Percentiles rank a stretch among this genome's conserved stretches.
Conservation (phyloP, 2,797 vertebrate species). For the Urosaurus nigricauda region DNA sequence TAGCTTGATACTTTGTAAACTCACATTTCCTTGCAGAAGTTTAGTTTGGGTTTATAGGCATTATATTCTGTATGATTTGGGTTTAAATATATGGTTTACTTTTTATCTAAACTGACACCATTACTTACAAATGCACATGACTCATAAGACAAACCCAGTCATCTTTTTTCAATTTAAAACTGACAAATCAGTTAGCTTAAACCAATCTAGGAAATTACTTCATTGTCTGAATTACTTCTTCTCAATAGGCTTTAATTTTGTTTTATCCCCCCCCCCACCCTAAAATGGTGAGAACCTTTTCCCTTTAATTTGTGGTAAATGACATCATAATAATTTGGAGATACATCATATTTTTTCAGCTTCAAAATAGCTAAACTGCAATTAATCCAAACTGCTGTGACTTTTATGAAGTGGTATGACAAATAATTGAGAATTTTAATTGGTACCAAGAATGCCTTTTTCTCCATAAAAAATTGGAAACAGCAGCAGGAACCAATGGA, state of each 20-base stretch:
- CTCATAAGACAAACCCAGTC: conserved; percentile 68
- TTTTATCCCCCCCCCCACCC: conserved; percentile 66
- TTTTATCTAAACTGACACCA: conserved; percentile 68
- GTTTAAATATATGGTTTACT: conserved; percentile 67
- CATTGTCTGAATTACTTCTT: conserved; percentile 76
- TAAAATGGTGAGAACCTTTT: conserved; percentile 57
- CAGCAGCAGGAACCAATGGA: not conserved
- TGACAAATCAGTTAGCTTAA: conserved; percentile 75
- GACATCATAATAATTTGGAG: conserved; percentile 68
- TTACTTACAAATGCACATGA: conserved; percentile 68
- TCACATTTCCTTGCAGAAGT: conserved; percentile 24
- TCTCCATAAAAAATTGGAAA: conserved; percentile 25
- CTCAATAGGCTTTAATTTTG: conserved; percentile 72
- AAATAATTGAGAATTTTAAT: conserved; percentile 70
- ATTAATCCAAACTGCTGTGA: conserved; percentile 74
- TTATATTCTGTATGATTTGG: conserved; percentile 57
- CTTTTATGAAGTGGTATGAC: conserved; percentile 74
- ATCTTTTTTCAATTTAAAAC: conserved; percentile 69
- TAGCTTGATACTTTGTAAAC: conserved; percentile 14
- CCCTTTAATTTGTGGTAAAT: conserved; percentile 71
- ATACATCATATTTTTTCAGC: conserved; percentile 70
- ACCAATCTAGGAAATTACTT: conserved; percentile 75
- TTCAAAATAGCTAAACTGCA: conserved; percentile 67
- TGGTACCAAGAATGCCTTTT: conserved; percentile 52
- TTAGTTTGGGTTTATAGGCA: conserved; percentile 27